phyloP scores from a whole-genome alignment of 2,888 invertebrate genomes.

The Lycophotia porphyrea region DNA sequence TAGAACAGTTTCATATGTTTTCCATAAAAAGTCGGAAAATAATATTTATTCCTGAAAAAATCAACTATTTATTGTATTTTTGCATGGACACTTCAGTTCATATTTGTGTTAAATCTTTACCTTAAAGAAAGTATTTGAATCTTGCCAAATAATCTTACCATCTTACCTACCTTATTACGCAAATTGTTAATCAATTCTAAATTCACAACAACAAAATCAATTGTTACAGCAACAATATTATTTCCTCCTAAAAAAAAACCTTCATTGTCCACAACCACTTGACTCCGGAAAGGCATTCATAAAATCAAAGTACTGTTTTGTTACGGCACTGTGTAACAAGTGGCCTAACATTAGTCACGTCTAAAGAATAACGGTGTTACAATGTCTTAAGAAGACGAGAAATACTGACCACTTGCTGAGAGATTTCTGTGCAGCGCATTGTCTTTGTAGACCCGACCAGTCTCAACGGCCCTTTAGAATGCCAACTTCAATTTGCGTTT shows the following conservation, averaged over 20 bases:
- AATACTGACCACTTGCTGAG: slow-evolving; percentile 86
- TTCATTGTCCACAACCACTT: slow-evolving; percentile 36
- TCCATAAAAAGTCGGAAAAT: background rate
- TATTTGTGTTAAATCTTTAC: background rate
- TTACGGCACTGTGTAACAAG: slow-evolving; percentile 63
- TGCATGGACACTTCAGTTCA: background rate
- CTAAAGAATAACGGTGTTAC: slow-evolving; percentile 76
- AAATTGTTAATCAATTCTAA: background rate
- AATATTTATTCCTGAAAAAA: too few relatives aligned
- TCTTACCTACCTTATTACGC: background rate
- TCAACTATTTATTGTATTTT: background rate
- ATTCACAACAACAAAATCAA: background rate
- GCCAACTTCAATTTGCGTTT: slow-evolving; percentile 66
- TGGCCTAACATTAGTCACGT: slow-evolving; percentile 73
- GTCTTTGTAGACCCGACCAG: slow-evolving; percentile 83
- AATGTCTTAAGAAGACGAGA: slow-evolving; percentile 75
- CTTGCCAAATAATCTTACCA: background rate
- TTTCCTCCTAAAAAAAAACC: slow-evolving; percentile 1
- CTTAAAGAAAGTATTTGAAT: background rate
- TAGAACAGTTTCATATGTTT: background rate
- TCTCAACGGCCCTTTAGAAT: slow-evolving; percentile 79
- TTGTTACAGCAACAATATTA: background rate
- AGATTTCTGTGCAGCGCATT: slow-evolving; percentile 85
- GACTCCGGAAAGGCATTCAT: slow-evolving; percentile 59
- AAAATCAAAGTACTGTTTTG: slow-evolving; percentile 57